Percentiles rank a stretch among this genome's conserved stretches.
phyloP scores from a whole-genome alignment of 2,797 vertebrate species.

The Cuniculus paca region DNA sequence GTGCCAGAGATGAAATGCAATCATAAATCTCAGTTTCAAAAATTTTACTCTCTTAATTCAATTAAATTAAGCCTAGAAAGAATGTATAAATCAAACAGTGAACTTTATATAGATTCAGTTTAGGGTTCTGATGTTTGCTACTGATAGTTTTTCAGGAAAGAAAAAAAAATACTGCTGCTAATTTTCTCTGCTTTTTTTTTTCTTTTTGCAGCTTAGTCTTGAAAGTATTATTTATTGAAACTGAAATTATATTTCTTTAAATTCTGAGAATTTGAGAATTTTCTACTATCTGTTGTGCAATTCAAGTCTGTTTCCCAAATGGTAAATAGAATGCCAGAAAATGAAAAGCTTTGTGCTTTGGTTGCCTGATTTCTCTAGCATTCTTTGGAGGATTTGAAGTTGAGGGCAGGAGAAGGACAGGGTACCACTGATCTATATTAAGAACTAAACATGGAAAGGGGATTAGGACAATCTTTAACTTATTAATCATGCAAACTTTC shows the following conservation, averaged over 20 bases:
- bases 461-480: slow-evolving; percentile 36
- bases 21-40: slow-evolving; percentile 66
- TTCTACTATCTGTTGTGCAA: not conserved
- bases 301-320: slow-evolving; percentile 54
- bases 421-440: not conserved
- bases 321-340: slow-evolving; percentile 25
- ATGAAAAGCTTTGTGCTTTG: slow-evolving; percentile 54
- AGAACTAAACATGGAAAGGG: slow-evolving; percentile 30
- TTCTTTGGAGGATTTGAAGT: slow-evolving; percentile 66
- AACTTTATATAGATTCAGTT: not conserved
- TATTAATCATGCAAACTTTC: slow-evolving; percentile 19
- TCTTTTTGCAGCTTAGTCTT: slow-evolving; percentile 43
- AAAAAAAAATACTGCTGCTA: not conserved
- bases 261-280: slow-evolving; percentile 2
- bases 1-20: slow-evolving; percentile 64
- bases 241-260: not conserved
- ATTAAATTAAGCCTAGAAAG: slow-evolving; percentile 62
- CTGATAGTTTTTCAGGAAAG: slow-evolving; percentile 46
- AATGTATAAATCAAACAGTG: slow-evolving; percentile 69
- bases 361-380: slow-evolving; percentile 50
- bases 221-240: slow-evolving; percentile 76
- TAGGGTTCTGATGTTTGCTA: not conserved
- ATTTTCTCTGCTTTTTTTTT: slow-evolving; percentile 51
- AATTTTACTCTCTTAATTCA: slow-evolving; percentile 77
- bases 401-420: not conserved